Conservation (phyloP, 2,888 invertebrate genomes). For the Strigamia crassipes region DNA sequence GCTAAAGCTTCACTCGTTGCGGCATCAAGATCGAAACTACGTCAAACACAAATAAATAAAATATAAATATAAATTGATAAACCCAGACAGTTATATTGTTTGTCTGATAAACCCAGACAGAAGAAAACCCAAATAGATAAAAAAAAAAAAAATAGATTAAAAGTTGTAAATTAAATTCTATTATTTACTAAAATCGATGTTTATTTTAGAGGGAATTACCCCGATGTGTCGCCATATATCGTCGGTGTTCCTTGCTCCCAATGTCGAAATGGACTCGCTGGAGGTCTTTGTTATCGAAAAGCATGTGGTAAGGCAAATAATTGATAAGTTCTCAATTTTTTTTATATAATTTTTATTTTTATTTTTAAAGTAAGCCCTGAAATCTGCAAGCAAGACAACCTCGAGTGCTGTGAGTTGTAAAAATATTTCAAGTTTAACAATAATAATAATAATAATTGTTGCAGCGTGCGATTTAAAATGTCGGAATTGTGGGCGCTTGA, state of each 20-base stretch:
- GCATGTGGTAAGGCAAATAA: neutral
- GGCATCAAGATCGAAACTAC: too few relatives aligned
- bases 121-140: neutral
- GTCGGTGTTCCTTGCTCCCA: constrained; percentile 1
- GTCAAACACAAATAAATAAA: too few relatives aligned
- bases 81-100: too few relatives aligned
- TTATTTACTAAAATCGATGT: too few relatives aligned
- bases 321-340: neutral
- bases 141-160: neutral
- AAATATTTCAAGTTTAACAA: too few relatives aligned
- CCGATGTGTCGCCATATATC: neutral
- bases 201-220: constrained; percentile 8
- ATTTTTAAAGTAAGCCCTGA: neutral
- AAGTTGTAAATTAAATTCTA: too few relatives aligned
- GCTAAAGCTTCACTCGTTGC: too few relatives aligned
- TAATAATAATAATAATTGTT: too few relatives aligned
- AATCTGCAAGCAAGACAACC: neutral
- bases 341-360: neutral
- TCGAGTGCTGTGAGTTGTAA: too few relatives aligned
- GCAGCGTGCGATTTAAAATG: constrained; percentile 11
- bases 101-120: too few relatives aligned
- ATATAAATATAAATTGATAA: too few relatives aligned
- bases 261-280: neutral
- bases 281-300: constrained; percentile 7
- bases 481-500: neutral